Conservation (phyloP, 2,888 invertebrate species). For the Mantis religiosa region DNA sequence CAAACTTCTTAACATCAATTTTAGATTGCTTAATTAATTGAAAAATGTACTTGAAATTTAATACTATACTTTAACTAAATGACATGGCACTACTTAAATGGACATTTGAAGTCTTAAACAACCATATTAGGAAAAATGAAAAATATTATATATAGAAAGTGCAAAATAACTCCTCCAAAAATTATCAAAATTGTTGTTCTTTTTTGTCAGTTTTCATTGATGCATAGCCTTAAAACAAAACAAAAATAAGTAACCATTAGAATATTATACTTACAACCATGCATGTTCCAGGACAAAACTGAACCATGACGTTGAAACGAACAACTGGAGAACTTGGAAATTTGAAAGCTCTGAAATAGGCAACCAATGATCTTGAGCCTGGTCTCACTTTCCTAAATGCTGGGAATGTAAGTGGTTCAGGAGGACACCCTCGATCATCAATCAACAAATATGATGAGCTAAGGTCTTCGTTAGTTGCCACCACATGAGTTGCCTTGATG, state of each 20-base stretch:
- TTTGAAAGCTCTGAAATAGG: conserved; percentile 67
- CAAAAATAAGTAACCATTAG: background rate
- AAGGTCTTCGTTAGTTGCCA: conserved; percentile 72
- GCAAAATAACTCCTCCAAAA: no score
- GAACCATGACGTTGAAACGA: conserved; percentile 75
- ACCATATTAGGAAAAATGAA: no score
- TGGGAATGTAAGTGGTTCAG: conserved; percentile 62
- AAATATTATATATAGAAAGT: no score
- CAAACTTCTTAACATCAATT: no score
- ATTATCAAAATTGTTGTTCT: no score
- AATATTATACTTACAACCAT: conserved; percentile 49
- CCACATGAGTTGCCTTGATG: conserved; percentile 66
- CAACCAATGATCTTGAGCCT: conserved; percentile 34
- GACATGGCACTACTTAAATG: no score
- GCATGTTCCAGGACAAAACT: conserved; percentile 72
- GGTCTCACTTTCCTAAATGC: conserved; percentile 41
- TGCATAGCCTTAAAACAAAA: no score
- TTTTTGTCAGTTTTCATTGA: no score
- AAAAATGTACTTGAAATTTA: no score
- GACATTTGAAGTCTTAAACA: no score
- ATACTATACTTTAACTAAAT: no score
- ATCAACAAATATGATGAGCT: conserved; percentile 67
- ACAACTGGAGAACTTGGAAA: conserved; percentile 81
- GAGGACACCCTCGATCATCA: conserved; percentile 76
- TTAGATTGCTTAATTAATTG: no score